phyloP scores from a whole-genome alignment of 2,113 vertebrate genomes.

The Clupea harengus region DNA sequence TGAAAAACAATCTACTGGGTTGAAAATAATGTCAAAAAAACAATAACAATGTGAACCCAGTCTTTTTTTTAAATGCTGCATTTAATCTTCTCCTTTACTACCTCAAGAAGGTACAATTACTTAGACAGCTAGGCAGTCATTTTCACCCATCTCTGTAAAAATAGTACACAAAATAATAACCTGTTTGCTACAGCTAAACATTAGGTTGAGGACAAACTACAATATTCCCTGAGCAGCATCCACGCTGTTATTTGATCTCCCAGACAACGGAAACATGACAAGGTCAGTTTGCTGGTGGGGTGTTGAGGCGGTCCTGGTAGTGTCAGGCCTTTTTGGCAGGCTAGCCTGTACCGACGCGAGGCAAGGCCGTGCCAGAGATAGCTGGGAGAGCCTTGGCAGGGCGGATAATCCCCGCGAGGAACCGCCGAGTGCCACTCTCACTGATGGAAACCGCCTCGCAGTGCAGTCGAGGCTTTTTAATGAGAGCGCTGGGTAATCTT shows the following conservation, averaged over 20 bases:
- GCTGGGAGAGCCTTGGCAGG: constrained; percentile 29
- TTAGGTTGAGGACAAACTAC: not conserved
- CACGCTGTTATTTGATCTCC: not conserved
- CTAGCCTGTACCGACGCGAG: constrained; percentile 22
- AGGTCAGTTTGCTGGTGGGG: constrained; percentile 12
- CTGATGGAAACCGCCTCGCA: constrained; percentile 22
- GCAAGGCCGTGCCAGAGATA: constrained; percentile 35
- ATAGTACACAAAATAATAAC: not conserved
- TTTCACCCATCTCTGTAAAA: not conserved
- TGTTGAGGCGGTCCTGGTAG: constrained; percentile 14
- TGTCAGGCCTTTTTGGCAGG: constrained; percentile 28
- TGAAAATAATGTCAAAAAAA: not conserved
- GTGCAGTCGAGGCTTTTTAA: constrained; percentile 28
- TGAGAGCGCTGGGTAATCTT: constrained; percentile 40
- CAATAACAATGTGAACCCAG: too few relatives aligned
- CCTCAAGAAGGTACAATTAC: too few relatives aligned
- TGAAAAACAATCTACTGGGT: not conserved
- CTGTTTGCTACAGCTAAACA: not conserved
- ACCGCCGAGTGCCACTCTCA: constrained; percentile 17
- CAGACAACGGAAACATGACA: constrained; percentile 17
- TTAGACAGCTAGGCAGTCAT: not conserved
- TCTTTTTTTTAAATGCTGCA: too few relatives aligned
- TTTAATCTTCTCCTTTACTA: not conserved
- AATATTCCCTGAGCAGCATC: not conserved
- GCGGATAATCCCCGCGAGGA: constrained; percentile 33